These are phyloP conservation scores for Cataglyphis hispanica DNA, from an alignment of 1,140 invertebrate species.

Conservation along the genomic window DNA sequence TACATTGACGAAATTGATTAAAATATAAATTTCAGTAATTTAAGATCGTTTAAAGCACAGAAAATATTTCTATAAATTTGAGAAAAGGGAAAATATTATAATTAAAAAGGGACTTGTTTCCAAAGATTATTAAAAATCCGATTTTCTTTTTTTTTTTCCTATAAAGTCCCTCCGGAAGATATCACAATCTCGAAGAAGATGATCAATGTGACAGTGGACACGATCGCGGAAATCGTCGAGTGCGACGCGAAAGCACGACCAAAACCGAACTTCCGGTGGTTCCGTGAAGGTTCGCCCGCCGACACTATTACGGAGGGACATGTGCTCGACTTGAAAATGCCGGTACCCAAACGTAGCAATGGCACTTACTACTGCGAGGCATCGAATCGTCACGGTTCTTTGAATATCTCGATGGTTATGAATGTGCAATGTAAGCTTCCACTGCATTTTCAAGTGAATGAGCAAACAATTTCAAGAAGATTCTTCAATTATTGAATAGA, in stretches of 20 bases:
- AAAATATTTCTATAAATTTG: background rate
- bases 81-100: background rate
- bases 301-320: constrained; percentile 86
- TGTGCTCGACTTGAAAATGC: constrained; percentile 87
- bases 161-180: constrained; percentile 94
- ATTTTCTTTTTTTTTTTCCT: constrained; percentile 66
- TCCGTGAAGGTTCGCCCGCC: constrained; percentile 85
- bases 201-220: constrained; percentile 92
- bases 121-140: background rate
- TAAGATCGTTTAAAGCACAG: background rate
- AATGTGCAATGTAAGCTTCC: constrained; percentile 93
- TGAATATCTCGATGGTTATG: constrained; percentile 89
- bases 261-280: constrained; percentile 90
- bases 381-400: constrained; percentile 91
- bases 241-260: constrained; percentile 93
- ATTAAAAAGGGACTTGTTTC: background rate
- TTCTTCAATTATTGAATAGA: background rate
- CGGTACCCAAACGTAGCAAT: constrained; percentile 88
- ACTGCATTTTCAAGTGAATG: background rate
- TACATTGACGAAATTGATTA: background rate
- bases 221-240: constrained; percentile 91
- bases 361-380: constrained; percentile 93
- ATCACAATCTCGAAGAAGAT: constrained; percentile 91
- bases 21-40: constrained; percentile 6
- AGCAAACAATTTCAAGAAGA: background rate